phyloP scores from a whole-genome alignment of 2,888 invertebrate species.

The Erebia aethiops region DNA sequence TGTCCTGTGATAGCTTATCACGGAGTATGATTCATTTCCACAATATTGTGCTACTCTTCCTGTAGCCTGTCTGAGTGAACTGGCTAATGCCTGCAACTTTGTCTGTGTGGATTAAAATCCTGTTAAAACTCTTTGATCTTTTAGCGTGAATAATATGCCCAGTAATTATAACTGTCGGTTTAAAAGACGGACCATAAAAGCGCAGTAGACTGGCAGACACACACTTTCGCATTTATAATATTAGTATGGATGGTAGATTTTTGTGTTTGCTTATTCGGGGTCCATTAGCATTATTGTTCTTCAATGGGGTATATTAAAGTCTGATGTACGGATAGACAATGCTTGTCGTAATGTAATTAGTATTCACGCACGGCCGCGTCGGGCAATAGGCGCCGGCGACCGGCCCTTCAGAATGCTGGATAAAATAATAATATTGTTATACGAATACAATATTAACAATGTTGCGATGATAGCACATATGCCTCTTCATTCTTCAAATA shows the following conservation, averaged over 20 bases:
- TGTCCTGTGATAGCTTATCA: slow-evolving; percentile 31
- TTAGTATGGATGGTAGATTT: too few relatives aligned
- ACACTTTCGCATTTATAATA: too few relatives aligned
- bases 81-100: background rate
- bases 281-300: too few relatives aligned
- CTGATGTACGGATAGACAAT: background rate
- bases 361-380: slow-evolving; percentile 18
- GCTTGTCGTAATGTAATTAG: slow-evolving; percentile 16
- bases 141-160: too few relatives aligned
- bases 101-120: background rate
- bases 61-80: background rate
- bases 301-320: too few relatives aligned
- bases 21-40: slow-evolving; percentile 29
- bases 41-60: slow-evolving; percentile 20
- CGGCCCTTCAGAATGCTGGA: slow-evolving; percentile 12
- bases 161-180: too few relatives aligned
- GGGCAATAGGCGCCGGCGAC: slow-evolving; percentile 3
- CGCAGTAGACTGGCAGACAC: too few relatives aligned
- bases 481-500: too few relatives aligned
- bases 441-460: slow-evolving; percentile 3
- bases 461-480: too few relatives aligned
- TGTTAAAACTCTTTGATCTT: too few relatives aligned
- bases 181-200: too few relatives aligned
- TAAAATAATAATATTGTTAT: slow-evolving; percentile 20
- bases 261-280: too few relatives aligned